Evolutionary conservation across 2,113 vertebrate species (phyloP).

Genomic region (Castor canadensis): DNA sequence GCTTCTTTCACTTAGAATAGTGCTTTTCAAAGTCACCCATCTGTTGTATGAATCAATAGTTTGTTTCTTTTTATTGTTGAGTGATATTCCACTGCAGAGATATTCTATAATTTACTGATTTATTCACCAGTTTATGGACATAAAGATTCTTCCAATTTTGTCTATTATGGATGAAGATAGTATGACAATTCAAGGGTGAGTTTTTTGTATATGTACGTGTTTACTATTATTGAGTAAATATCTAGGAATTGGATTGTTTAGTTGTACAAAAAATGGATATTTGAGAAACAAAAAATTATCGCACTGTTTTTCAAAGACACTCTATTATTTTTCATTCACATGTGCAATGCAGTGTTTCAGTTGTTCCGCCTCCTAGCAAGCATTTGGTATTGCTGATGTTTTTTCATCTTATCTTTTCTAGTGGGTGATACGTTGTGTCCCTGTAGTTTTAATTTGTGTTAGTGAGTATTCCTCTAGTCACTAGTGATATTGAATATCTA

Average conservation of each 20-base stretch:
- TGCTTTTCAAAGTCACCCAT: not conserved
- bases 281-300: not conserved
- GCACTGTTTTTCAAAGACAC: not conserved
- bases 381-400: not conserved
- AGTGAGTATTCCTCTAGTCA: not conserved
- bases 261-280: not conserved
- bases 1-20: not conserved
- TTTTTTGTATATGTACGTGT: not conserved
- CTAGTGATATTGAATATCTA: not conserved
- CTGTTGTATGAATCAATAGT: not conserved
- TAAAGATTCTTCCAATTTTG: not conserved
- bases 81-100: not conserved
- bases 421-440: not conserved
- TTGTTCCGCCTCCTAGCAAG: not conserved
- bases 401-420: not conserved
- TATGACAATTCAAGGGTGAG: not conserved
- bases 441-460: not conserved
- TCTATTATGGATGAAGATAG: not conserved
- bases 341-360: not conserved
- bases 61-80: constrained; percentile 10
- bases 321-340: not conserved
- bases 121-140: not conserved
- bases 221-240: not conserved
- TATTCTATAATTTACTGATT: not conserved
- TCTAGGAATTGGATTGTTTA: not conserved